Evolutionary conservation across 2,797 vertebrate species (phyloP).

Genomic region (Clarias fuscus): DNA sequence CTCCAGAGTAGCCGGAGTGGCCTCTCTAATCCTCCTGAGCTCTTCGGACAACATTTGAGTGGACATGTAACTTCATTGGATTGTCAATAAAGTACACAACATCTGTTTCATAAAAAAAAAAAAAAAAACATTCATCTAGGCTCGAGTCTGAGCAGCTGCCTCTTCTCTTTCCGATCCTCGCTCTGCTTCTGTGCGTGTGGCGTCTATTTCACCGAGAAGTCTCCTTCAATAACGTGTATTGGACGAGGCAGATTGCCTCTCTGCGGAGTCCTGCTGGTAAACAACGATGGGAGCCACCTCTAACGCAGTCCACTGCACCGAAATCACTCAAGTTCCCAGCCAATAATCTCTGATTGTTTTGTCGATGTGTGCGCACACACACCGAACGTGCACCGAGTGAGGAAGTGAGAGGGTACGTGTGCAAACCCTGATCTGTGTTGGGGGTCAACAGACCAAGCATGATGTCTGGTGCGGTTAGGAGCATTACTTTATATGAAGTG

Average conservation of each 20-base stretch:
- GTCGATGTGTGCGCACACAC: constrained; percentile 46
- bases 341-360: constrained; percentile 53
- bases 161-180: background rate
- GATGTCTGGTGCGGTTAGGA: background rate
- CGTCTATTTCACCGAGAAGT: constrained; percentile 6
- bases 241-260: constrained; percentile 40
- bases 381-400: constrained; percentile 6
- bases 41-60: background rate
- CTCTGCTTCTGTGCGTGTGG: background rate
- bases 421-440: background rate
- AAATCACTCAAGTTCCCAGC: constrained; percentile 55
- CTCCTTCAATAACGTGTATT: constrained; percentile 42
- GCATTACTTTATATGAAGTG: constrained; percentile 1
- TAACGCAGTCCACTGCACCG: constrained; percentile 43
- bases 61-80: background rate
- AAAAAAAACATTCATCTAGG: background rate
- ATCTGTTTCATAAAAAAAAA: background rate
- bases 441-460: background rate
- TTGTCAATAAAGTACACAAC: background rate
- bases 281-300: constrained; percentile 38
- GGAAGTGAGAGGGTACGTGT: constrained; percentile 1
- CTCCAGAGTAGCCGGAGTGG: background rate
- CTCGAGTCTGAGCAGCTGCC: constrained; percentile 6
- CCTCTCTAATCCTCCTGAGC: background rate
- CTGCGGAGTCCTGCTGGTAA: constrained; percentile 45